Evolutionary conservation across 2,113 vertebrate genomes (phyloP).

Genomic region (Bucco capensis): DNA sequence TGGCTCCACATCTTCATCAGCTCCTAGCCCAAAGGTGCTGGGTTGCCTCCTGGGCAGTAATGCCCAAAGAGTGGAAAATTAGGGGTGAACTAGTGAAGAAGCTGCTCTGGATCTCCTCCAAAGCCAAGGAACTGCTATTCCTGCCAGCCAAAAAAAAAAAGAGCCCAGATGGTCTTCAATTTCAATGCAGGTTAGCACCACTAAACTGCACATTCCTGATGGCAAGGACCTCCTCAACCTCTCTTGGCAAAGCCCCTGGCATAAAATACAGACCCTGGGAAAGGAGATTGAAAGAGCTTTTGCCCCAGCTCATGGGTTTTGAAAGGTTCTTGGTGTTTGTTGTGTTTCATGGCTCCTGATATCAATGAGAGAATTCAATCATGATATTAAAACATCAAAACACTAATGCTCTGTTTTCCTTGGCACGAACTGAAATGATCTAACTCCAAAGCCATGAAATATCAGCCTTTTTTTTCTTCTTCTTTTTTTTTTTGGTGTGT

Average conservation of each 20-base stretch:
- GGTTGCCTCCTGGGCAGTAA: neutral
- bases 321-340: slow-evolving; percentile 70
- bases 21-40: neutral
- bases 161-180: slow-evolving; percentile 74
- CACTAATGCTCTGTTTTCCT: slow-evolving; percentile 80
- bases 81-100: slow-evolving; percentile 18
- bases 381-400: slow-evolving; percentile 79
- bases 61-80: slow-evolving; percentile 38
- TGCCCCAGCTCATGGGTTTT: slow-evolving; percentile 60
- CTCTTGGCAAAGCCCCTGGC: slow-evolving; percentile 41
- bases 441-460: slow-evolving; percentile 79
- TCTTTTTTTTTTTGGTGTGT: neutral
- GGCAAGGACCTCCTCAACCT: neutral
- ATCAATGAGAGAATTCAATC: slow-evolving; percentile 82
- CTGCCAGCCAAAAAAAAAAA: slow-evolving; percentile 68
- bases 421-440: slow-evolving; percentile 77
- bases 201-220: slow-evolving; percentile 13
- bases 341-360: slow-evolving; percentile 74
- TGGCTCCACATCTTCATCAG: accelerated
- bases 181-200: slow-evolving; percentile 66
- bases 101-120: slow-evolving; percentile 32
- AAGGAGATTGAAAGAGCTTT: slow-evolving; percentile 54
- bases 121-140: slow-evolving; percentile 63
- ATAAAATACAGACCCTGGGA: slow-evolving; percentile 33
- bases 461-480: slow-evolving; percentile 63